These are phyloP conservation scores for Plectropomus leopardus DNA, from an alignment of 2,113 vertebrate genomes.

Conservation along the genomic window DNA sequence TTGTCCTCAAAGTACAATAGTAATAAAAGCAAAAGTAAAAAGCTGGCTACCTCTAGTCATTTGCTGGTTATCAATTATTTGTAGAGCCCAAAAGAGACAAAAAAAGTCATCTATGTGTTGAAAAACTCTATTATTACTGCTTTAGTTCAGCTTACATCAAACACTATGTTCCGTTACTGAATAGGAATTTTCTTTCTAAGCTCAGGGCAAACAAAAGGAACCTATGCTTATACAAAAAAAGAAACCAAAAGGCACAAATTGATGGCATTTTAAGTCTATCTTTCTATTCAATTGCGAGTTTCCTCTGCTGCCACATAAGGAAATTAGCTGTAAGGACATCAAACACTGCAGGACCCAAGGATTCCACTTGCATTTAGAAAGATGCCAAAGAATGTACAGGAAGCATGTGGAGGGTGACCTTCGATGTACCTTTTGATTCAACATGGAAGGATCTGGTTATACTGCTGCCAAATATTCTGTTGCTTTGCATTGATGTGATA, in stretches of 20 bases:
- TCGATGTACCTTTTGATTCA: background rate
- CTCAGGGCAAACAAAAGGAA: conserved; percentile 39
- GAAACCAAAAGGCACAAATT: conserved; percentile 24
- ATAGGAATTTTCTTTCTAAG: conserved; percentile 17
- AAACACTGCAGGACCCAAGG: conserved; percentile 3
- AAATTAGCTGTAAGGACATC: conserved; percentile 24
- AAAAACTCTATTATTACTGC: background rate
- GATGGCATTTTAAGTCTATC: conserved; percentile 18
- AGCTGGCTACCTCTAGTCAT: conserved; percentile 8
- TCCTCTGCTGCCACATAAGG: conserved; percentile 4
- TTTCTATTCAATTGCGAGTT: conserved; percentile 1
- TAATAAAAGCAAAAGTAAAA: conserved; percentile 3
- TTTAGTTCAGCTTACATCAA: conserved; percentile 20
- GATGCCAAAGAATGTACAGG: background rate
- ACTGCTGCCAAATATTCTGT: conserved; percentile 14
- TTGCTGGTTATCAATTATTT: conserved; percentile 27
- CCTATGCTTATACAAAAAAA: background rate
- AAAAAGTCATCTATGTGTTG: background rate
- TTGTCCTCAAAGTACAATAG: conserved; percentile 7
- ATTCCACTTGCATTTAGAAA: conserved; percentile 2
- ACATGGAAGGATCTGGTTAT: background rate
- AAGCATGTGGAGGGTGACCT: conserved; percentile 36
- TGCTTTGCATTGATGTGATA: conserved; percentile 5
- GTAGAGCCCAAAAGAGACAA: background rate
- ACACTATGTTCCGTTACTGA: conserved; percentile 5